phyloP scores from a whole-genome alignment of 2,113 vertebrate genomes.

The Chrysemys picta region DNA sequence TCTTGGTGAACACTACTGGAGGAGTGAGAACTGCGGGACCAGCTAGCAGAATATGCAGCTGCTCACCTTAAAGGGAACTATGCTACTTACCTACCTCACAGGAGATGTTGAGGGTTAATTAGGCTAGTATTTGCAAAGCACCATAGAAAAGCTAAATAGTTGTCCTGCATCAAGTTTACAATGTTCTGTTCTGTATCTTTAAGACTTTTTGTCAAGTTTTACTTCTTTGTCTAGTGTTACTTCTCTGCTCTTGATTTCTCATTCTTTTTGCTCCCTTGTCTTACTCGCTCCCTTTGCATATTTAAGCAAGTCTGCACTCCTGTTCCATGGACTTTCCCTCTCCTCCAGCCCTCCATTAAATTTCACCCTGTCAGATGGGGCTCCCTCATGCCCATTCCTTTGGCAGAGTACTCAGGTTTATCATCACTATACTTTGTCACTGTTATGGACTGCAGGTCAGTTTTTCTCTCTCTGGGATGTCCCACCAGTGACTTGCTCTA shows the following conservation, averaged over 20 bases:
- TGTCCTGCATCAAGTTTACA: neutral
- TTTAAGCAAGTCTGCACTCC: neutral
- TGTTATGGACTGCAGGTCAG: neutral
- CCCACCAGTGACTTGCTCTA: neutral
- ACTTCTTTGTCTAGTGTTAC: neutral
- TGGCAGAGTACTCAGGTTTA: neutral
- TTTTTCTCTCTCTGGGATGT: neutral
- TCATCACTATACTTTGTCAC: neutral
- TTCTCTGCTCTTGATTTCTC: neutral
- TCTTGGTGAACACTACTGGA: neutral
- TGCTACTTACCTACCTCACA: neutral
- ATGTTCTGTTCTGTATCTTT: neutral
- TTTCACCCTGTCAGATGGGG: neutral
- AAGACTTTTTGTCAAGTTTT: neutral
- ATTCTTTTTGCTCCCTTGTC: neutral
- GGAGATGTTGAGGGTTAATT: neutral
- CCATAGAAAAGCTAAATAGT: neutral
- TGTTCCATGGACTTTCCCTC: neutral
- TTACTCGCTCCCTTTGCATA: neutral
- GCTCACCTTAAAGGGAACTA: neutral
- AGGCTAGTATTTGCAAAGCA: neutral
- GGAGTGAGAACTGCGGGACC: neutral
- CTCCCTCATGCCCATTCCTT: neutral
- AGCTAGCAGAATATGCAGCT: neutral
- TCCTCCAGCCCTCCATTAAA: neutral